Percentiles rank a stretch among this genome's conserved stretches.
These are phyloP conservation scores for Urosaurus nigricauda DNA, from an alignment of 2,797 vertebrate genomes.

Conservation along the genomic window DNA sequence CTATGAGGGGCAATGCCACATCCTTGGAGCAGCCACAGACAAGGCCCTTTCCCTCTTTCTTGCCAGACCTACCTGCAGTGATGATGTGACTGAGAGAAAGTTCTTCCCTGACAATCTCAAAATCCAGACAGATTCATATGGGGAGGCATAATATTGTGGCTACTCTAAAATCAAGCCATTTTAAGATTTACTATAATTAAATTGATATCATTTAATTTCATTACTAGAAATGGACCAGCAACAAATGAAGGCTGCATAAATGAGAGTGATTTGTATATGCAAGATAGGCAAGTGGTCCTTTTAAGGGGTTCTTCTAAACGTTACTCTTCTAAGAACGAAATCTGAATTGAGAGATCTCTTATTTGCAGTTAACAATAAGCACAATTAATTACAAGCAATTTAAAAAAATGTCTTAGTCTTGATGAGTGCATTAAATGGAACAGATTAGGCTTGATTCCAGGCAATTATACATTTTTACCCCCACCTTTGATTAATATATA, in stretches of 20 bases:
- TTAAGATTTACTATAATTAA: too few relatives aligned
- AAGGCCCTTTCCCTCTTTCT: too few relatives aligned
- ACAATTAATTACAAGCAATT: constrained; percentile 61
- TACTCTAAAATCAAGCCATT: not conserved
- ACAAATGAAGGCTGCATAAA: not conserved
- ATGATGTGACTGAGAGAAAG: too few relatives aligned
- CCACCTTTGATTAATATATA: constrained; percentile 10
- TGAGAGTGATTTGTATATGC: constrained; percentile 17
- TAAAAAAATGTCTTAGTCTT: constrained; percentile 50
- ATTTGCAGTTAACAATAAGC: constrained; percentile 48
- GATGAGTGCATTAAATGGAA: constrained; percentile 25
- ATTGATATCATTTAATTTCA: too few relatives aligned
- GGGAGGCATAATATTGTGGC: not conserved
- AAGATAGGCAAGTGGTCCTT: fast-evolving
- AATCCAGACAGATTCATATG: too few relatives aligned
- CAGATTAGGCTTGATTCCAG: constrained; percentile 50
- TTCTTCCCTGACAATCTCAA: too few relatives aligned
- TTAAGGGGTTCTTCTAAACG: not conserved
- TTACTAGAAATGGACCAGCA: too few relatives aligned
- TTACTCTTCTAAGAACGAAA: not conserved
- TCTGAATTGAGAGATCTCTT: constrained; percentile 28
- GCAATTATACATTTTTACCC: constrained; percentile 7
- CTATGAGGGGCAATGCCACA: too few relatives aligned
- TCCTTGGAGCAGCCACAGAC: too few relatives aligned
- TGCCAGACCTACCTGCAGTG: too few relatives aligned